A percentile compares a stretch with the other conserved stretches of the same genome.
These are phyloP conservation scores for Scelioninae gen. 2 DNA, from an alignment of 2,888 invertebrate genomes.

Conservation along the genomic window DNA sequence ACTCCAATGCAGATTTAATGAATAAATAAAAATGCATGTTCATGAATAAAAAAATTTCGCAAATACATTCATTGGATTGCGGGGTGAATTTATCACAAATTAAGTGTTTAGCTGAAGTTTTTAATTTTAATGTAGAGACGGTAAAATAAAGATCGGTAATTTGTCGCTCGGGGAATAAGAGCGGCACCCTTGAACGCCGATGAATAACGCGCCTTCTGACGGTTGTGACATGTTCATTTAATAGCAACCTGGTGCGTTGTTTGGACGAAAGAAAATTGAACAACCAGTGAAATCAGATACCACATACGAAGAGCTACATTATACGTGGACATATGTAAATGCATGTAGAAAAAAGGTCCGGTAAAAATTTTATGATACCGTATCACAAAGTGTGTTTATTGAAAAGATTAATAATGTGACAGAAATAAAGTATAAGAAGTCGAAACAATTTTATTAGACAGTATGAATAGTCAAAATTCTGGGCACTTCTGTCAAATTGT, in stretches of 20 bases:
- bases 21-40: not conserved
- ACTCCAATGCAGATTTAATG: not conserved
- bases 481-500: too few species aligned
- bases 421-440: too few species aligned
- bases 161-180: conserved; percentile 34
- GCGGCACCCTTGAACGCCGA: conserved; percentile 36
- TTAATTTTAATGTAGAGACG: conserved; percentile 10
- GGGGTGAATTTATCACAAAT: too few species aligned
- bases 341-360: too few species aligned
- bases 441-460: too few species aligned
- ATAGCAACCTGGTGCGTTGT: conserved; percentile 24
- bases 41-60: not conserved
- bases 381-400: too few species aligned
- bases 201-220: conserved; percentile 29
- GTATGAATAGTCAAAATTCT: too few species aligned
- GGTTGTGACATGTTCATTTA: conserved; percentile 41
- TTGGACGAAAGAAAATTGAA: conserved; percentile 21
- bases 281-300: conserved; percentile 16
- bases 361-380: too few species aligned
- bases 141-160: conserved; percentile 26
- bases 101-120: not conserved
- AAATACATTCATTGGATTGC: too few species aligned
- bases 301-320: not conserved
- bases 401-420: too few species aligned
- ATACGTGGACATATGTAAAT: too few species aligned